These are phyloP conservation scores for Alethe castanea DNA, from an alignment of 2,113 vertebrate species.

Conservation along the genomic window DNA sequence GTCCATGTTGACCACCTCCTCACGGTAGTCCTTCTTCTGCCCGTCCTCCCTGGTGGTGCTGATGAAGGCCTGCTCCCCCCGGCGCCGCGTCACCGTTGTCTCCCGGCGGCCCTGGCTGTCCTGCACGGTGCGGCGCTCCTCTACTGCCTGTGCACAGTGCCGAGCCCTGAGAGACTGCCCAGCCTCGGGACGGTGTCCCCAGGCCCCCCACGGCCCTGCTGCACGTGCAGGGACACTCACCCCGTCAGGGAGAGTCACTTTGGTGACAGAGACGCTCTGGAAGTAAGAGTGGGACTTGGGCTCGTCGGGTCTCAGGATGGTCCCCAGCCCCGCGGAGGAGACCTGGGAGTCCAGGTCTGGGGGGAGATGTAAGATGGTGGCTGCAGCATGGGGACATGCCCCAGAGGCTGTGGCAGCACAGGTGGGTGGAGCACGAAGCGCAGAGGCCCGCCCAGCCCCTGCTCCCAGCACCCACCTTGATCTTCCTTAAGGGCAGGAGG, in stretches of 20 bases:
- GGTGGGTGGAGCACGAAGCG: rapidly evolving
- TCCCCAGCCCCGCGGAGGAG: slow-evolving; percentile 66
- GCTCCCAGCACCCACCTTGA: neutral
- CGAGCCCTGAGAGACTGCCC: neutral
- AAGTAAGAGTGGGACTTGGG: slow-evolving; percentile 79
- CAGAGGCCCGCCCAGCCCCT: neutral
- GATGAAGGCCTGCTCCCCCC: slow-evolving; percentile 32
- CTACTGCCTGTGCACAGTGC: slow-evolving; percentile 69
- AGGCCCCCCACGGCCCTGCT: rapidly evolving
- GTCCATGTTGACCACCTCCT: neutral
- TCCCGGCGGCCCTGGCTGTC: slow-evolving; percentile 82
- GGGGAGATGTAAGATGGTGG: rapidly evolving
- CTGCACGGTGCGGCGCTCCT: slow-evolving; percentile 83
- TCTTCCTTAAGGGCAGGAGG: neutral
- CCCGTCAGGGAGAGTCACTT: slow-evolving; percentile 82
- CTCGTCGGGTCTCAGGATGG: slow-evolving; percentile 42
- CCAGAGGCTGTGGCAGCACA: rapidly evolving
- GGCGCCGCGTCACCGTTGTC: slow-evolving; percentile 75
- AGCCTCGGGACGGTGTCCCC: rapidly evolving
- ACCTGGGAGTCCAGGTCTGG: slow-evolving; percentile 77
- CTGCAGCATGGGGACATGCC: rapidly evolving
- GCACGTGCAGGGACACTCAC: slow-evolving; percentile 61
- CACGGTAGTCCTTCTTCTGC: neutral
- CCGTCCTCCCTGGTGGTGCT: neutral
- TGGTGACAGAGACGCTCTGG: slow-evolving; percentile 83